Conservation (phyloP, 2,113 vertebrate species). For the Loxodonta africana region DNA sequence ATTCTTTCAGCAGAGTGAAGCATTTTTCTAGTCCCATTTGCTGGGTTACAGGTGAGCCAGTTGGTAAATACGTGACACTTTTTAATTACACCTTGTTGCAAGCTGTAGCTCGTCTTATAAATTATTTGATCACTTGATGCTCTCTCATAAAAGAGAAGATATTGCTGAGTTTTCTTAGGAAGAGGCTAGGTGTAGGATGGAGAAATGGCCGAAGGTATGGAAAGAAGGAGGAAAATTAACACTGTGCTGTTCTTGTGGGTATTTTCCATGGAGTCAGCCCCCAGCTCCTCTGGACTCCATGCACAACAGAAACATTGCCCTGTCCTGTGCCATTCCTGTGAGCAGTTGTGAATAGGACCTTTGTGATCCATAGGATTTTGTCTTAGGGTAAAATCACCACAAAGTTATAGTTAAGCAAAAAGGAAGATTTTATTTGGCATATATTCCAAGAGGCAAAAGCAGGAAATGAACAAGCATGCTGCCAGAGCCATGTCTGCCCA, state of each 20-base stretch:
- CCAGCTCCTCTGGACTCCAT: neutral
- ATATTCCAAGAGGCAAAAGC: too few relatives aligned
- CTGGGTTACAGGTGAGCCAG: slow-evolving; percentile 85
- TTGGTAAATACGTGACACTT: slow-evolving; percentile 85
- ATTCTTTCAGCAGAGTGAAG: slow-evolving; percentile 82
- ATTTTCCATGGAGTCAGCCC: too few relatives aligned
- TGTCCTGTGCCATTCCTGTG: neutral
- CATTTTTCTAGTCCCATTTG: slow-evolving; percentile 85
- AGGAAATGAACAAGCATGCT: too few relatives aligned
- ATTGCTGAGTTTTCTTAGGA: slow-evolving; percentile 53
- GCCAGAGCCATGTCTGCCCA: too few relatives aligned
- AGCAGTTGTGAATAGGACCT: neutral
- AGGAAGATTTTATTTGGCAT: too few relatives aligned
- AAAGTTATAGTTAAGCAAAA: too few relatives aligned
- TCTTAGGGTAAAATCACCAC: too few relatives aligned
- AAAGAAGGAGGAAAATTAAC: neutral
- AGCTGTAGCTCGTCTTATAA: slow-evolving; percentile 84
- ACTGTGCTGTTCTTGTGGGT: fast-evolving
- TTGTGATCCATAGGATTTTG: neutral
- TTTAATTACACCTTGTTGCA: slow-evolving; percentile 86
- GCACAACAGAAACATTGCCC: neutral
- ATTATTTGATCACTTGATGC: slow-evolving; percentile 74
- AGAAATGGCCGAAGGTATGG: neutral
- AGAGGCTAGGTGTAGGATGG: neutral
- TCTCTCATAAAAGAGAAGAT: slow-evolving; percentile 73